Percentiles rank a stretch among this genome's conserved stretches.
These are phyloP conservation scores for Gallinago media DNA, from an alignment of 2,113 vertebrate genomes.

Conservation along the genomic window DNA sequence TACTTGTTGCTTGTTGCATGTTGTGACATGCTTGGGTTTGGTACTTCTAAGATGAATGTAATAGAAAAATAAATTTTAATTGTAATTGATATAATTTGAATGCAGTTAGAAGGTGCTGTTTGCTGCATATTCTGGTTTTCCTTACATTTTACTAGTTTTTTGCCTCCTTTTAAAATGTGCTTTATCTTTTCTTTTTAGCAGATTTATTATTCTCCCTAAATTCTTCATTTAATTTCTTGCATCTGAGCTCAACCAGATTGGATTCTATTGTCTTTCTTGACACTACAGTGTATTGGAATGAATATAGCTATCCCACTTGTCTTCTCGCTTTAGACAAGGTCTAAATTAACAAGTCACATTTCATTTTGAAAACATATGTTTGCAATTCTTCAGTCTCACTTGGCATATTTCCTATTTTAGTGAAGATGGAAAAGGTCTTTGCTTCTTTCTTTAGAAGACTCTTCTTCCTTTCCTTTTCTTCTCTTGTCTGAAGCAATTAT, in stretches of 20 bases:
- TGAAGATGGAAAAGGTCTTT: slow-evolving; percentile 47
- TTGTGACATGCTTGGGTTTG: neutral
- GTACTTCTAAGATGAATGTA: neutral
- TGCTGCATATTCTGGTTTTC: neutral
- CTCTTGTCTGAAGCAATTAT: slow-evolving; percentile 53
- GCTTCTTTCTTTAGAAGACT: slow-evolving; percentile 40
- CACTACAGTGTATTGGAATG: slow-evolving; percentile 42
- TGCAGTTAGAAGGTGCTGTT: neutral
- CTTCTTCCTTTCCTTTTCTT: slow-evolving; percentile 20
- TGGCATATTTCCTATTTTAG: slow-evolving; percentile 37
- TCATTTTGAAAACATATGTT: slow-evolving; percentile 73
- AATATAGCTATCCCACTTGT: slow-evolving; percentile 55
- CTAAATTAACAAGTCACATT: slow-evolving; percentile 67
- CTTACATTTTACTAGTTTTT: neutral
- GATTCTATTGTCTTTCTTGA: slow-evolving; percentile 54
- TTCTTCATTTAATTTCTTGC: slow-evolving; percentile 54
- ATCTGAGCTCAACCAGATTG: slow-evolving; percentile 44
- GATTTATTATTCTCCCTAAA: slow-evolving; percentile 58
- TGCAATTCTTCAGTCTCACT: slow-evolving; percentile 63
- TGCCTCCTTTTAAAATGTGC: slow-evolving; percentile 10
- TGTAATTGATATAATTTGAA: neutral
- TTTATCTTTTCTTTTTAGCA: slow-evolving; percentile 34
- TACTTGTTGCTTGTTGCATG: neutral
- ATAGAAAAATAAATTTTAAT: neutral
- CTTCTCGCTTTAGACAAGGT: slow-evolving; percentile 65